Base-by-base conservation (phyloP, 2,888 invertebrate species). In the Leistus spinibarbis region DNA sequence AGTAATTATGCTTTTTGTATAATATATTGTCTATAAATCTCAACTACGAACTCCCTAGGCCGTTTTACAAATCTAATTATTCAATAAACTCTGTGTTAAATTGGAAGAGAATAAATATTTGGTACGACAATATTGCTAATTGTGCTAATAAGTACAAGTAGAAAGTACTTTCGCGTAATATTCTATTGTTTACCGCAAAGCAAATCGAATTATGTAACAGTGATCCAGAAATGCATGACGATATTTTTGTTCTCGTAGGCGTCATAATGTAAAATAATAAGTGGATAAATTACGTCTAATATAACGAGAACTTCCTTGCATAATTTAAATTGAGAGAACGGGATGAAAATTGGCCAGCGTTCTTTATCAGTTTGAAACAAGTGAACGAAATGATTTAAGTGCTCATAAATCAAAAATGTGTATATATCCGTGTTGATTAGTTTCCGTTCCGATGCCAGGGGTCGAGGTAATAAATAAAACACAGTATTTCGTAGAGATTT, bases 361-460 rank as follows among this genome's bases (percentile, higher is more conserved):
- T 69, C 56, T 23, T 69, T 69, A 69, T 69, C 56, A 69, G 69
- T 57, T 57, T 24, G 19, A 57, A 69, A 69, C 69, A 69, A 69
- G 69, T 69, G 69, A 69, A 27, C 27, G 69, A 69, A 69, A 69
- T 69, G 69, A 69, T 56, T 69, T 69, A 69, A 69, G 69, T 69
- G 69, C 57, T 53, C 40, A 69, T 69, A 69, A 69, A 69, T 69
- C 69, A 69, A 69, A 69, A 57, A 69, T 67, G n/a, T n/a, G n/a
- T n/a, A 40, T 40, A 57, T 69, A 69, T 69, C 69, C 69, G 40
- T 13, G 69, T 69, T 69, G 60, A 69, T 69, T 57, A 69, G 69
- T 69, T 69, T 69, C 69, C 57, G 69, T 56, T 69, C 22, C 17
- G 53, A 66, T 7, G 53, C 2, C 5, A 2, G 13, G 40, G 3